Evolutionary conservation across 2,888 invertebrate species (phyloP).

Genomic region (Clitarchus hookeri): DNA sequence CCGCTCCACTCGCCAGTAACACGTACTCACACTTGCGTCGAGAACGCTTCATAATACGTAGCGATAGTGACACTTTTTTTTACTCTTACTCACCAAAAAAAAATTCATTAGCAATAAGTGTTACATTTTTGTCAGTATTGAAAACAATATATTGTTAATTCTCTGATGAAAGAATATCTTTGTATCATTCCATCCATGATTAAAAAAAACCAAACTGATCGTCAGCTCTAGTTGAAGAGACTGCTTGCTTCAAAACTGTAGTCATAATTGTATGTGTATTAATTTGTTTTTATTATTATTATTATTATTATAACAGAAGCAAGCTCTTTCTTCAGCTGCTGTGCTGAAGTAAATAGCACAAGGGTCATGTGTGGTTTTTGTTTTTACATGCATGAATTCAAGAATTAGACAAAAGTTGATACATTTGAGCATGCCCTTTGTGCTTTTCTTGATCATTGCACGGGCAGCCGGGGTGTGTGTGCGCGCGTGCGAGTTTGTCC

Average conservation of each 20-base stretch:
- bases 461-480: not conserved
- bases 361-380: slow-evolving; percentile 19
- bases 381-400: not conserved
- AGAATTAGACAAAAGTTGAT: slow-evolving; percentile 8
- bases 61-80: not conserved
- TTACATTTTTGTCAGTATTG: slow-evolving; percentile 57
- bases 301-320: not conserved
- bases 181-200: slow-evolving; percentile 46
- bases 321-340: slow-evolving; percentile 6
- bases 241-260: slow-evolving; percentile 18
- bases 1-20: slow-evolving; percentile 28
- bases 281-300: slow-evolving; percentile 4
- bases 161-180: not conserved
- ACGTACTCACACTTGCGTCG: not conserved
- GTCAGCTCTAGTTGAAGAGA: slow-evolving; percentile 10
- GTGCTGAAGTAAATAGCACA: slow-evolving; percentile 32
- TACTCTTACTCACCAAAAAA: slow-evolving; percentile 22
- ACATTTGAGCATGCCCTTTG: slow-evolving; percentile 30
- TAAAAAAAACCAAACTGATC: slow-evolving; percentile 27
- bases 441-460: slow-evolving; percentile 32
- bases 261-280: slow-evolving; percentile 6
- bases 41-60: not conserved
- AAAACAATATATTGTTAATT: slow-evolving; percentile 26
- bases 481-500: not conserved
- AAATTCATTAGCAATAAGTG: slow-evolving; percentile 60